Evolutionary conservation across 2,888 invertebrate genomes (phyloP).

Genomic region (Tiliacea citrago): DNA sequence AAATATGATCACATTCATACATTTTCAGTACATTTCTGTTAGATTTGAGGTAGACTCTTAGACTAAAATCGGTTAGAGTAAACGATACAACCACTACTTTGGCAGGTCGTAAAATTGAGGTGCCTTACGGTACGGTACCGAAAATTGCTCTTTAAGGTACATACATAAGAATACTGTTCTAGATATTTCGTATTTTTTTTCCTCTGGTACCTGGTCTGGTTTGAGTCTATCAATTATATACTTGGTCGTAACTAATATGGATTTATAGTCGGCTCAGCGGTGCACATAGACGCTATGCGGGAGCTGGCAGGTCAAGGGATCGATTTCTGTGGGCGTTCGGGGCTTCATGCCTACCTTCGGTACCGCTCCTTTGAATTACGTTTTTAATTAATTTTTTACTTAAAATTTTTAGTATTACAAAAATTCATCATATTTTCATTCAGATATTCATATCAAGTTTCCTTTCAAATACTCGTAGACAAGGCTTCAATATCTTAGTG

Average conservation of each 20-base stretch:
- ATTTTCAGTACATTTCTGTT: not conserved
- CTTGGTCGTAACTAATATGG: conserved; percentile 34
- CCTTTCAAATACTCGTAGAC: not conserved
- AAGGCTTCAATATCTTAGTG: not conserved
- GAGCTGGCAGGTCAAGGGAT: conserved; percentile 34
- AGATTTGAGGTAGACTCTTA: not conserved
- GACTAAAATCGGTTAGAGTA: conserved; percentile 29
- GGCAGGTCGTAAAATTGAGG: conserved; percentile 35
- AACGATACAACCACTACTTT: conserved; percentile 29
- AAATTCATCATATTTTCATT: conserved; percentile 21
- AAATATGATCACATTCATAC: not conserved
- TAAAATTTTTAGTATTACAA: too few species aligned
- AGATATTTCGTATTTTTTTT: conserved; percentile 8
- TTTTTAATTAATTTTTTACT: conserved; percentile 13
- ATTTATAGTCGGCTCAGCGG: conserved; percentile 38
- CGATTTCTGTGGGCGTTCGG: conserved; percentile 41
- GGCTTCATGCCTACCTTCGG: conserved; percentile 31
- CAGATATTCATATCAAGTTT: conserved; percentile 2
- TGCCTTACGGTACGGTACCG: not conserved
- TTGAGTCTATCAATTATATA: conserved; percentile 25
- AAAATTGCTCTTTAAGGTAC: conserved; percentile 19
- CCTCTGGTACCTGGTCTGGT: not conserved
- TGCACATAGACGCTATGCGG: conserved; percentile 24
- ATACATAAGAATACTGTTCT: conserved; percentile 5
- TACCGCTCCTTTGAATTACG: conserved; percentile 26